A percentile compares a stretch with the other conserved stretches of the same genome.
Conservation (phyloP, 2,797 vertebrate genomes). For the Monodelphis domestica region DNA sequence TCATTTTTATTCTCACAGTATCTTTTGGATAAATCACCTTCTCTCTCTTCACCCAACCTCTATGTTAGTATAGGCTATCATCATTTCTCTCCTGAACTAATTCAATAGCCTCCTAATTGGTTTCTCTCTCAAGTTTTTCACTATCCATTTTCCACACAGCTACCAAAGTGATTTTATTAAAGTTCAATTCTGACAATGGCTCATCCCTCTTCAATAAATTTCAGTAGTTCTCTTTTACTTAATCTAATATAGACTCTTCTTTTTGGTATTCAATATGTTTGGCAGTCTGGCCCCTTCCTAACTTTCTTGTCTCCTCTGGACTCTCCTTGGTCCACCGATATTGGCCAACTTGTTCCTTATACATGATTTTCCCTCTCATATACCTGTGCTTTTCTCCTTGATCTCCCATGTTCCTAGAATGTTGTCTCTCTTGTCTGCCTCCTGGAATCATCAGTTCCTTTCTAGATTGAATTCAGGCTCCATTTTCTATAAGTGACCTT, state of each 20-base stretch:
- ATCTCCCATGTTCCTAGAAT: not conserved
- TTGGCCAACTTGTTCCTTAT: not conserved
- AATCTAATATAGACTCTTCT: not conserved
- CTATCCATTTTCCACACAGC: not conserved
- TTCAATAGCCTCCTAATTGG: not conserved
- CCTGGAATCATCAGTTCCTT: not conserved
- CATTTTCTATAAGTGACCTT: not conserved
- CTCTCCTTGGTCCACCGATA: not conserved
- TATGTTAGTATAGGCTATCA: not conserved
- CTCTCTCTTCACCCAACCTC: not conserved
- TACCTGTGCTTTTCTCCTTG: not conserved
- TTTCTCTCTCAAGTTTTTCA: not conserved
- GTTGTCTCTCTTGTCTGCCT: not conserved
- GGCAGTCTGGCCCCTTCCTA: not conserved
- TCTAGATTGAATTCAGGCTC: not conserved
- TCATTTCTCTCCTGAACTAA: not conserved
- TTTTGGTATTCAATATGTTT: not conserved
- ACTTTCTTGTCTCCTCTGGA: not conserved
- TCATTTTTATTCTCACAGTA: not conserved
- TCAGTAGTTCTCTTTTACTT: not conserved
- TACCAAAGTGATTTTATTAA: not conserved
- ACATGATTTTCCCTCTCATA: not conserved
- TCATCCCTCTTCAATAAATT: not conserved
- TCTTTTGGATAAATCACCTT: not conserved
- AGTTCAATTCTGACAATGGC: not conserved